These are phyloP conservation scores for Tragelaphus oryx DNA, from an alignment of 2,797 vertebrate species.

Conservation along the genomic window DNA sequence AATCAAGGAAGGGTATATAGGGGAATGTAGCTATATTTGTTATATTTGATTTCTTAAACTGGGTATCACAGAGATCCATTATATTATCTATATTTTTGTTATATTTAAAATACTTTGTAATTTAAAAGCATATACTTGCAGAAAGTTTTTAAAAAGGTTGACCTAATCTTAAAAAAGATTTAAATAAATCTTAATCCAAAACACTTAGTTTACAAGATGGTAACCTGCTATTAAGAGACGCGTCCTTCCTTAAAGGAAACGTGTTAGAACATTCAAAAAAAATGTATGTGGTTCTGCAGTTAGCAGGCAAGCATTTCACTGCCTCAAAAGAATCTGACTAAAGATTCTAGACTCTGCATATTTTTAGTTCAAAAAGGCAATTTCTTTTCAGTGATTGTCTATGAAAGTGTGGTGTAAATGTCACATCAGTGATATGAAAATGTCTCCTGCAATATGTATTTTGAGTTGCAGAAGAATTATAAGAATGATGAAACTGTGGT, in stretches of 20 bases:
- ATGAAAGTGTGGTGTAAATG: conserved; percentile 63
- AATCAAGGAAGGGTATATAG: not conserved
- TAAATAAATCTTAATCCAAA: not conserved
- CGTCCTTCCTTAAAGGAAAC: not conserved
- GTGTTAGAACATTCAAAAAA: not conserved
- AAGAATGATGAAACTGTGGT: conserved; percentile 47
- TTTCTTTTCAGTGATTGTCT: conserved; percentile 61
- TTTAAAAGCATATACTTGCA: conserved; percentile 64
- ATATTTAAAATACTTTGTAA: conserved; percentile 68
- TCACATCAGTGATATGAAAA: conserved; percentile 56
- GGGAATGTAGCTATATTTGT: conserved; percentile 1
- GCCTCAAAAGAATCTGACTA: conserved; percentile 53
- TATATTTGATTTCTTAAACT: conserved; percentile 45
- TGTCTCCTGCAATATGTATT: conserved; percentile 52
- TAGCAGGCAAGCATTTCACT: conserved; percentile 35
- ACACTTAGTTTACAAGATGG: conserved; percentile 27
- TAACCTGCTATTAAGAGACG: conserved; percentile 22
- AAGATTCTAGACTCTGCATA: conserved; percentile 59
- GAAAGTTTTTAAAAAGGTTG: conserved; percentile 38
- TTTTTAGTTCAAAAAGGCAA: conserved; percentile 61
- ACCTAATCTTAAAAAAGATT: conserved; percentile 7
- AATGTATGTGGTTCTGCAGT: not conserved
- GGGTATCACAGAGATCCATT: conserved; percentile 41
- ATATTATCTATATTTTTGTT: conserved; percentile 68
- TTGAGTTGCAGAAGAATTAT: conserved; percentile 50